These are phyloP conservation scores for Chiridota heheva DNA, from an alignment of 35 echinoderm and acorn worm species.

Conservation along the genomic window DNA sequence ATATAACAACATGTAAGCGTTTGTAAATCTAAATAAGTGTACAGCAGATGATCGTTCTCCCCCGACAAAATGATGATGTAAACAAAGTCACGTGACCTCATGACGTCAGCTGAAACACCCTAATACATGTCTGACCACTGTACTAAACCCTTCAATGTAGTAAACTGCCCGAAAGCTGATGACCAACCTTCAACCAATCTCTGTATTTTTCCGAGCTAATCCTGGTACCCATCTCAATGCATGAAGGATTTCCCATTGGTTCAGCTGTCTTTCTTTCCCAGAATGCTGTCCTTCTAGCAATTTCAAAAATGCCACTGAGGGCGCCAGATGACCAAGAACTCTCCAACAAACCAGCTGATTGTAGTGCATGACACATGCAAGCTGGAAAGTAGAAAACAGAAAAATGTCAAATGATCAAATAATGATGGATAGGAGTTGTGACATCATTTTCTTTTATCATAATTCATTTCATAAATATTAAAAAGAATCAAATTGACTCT, in stretches of 20 bases:
- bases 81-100: no score
- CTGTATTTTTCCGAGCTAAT: slow-evolving; percentile 74
- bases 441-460: neutral
- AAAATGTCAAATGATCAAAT: neutral
- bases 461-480: neutral
- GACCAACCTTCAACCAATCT: slow-evolving; percentile 84
- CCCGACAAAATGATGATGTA: no score
- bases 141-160: no score
- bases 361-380: slow-evolving; percentile 86
- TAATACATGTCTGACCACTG: no score
- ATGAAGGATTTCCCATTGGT: slow-evolving; percentile 73
- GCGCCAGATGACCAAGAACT: slow-evolving; percentile 78
- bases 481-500: no score
- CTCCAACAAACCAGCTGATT: slow-evolving; percentile 69
- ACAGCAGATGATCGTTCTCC: no score
- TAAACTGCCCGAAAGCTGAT: no score
- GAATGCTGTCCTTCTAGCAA: slow-evolving; percentile 81
- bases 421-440: neutral
- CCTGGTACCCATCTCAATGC: slow-evolving; percentile 90
- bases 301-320: slow-evolving; percentile 93
- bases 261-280: slow-evolving; percentile 66
- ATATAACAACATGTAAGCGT: no score
- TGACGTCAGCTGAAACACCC: no score
- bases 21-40: no score
- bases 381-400: slow-evolving; percentile 31